Evolutionary conservation across 2,888 invertebrate species (phyloP).

Genomic region (Nasonia oneida): DNA sequence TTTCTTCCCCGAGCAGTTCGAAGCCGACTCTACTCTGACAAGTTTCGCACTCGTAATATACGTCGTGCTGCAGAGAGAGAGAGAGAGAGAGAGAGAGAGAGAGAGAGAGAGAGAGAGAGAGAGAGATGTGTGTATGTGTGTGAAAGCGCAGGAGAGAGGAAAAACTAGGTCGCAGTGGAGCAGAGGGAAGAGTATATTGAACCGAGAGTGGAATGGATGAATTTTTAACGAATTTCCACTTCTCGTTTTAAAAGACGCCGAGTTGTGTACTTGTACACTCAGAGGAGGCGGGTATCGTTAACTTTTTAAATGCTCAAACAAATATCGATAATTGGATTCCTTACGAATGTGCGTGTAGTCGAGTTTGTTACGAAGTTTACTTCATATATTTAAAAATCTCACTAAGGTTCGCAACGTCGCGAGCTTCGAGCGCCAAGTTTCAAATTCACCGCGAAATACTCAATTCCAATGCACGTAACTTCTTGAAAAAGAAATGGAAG

Average conservation of each 20-base stretch:
- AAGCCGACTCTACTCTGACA: slow-evolving; percentile 62
- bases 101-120: background rate
- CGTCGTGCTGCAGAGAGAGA: slow-evolving; percentile 27
- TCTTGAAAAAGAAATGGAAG: background rate
- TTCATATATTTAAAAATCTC: too few species aligned
- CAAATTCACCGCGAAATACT: background rate
- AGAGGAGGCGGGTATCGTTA: background rate
- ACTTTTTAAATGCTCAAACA: slow-evolving; percentile 36
- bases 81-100: background rate
- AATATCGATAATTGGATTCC: slow-evolving; percentile 33
- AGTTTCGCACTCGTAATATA: slow-evolving; percentile 67
- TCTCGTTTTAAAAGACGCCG: slow-evolving; percentile 20
- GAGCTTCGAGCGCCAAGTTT: background rate
- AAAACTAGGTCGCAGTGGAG: slow-evolving; percentile 45
- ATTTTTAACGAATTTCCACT: slow-evolving; percentile 56
- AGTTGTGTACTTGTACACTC: slow-evolving; percentile 14
- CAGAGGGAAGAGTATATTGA: slow-evolving; percentile 35
- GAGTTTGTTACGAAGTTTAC: background rate
- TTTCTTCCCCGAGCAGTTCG: slow-evolving; percentile 68
- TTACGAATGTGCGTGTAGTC: background rate
- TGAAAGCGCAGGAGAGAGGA: slow-evolving; percentile 1
- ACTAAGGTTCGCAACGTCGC: background rate
- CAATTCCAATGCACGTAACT: background rate
- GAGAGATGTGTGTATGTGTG: background rate
- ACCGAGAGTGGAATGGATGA: slow-evolving; percentile 43